Base-by-base conservation (phyloP, 2,113 vertebrate species). In the Lampris incognitus region DNA sequence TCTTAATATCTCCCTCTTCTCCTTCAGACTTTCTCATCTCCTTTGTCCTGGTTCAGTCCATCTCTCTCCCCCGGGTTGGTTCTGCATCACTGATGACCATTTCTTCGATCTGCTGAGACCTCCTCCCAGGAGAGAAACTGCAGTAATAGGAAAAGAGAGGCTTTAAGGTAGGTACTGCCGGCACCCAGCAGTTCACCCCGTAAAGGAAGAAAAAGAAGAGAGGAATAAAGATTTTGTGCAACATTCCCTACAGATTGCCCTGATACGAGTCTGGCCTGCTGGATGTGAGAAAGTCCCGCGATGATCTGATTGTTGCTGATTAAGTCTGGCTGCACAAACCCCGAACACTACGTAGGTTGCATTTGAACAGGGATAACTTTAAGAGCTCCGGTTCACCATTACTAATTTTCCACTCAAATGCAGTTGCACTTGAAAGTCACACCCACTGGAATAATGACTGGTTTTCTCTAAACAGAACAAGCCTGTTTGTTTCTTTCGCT, bases 81-180 rank as follows among this genome's bases (percentile, higher is more conserved):
- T 88, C 78, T 79, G 89, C 85, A 41, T 85, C 88, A 84, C 72
- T 72, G 76, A 85, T 87, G 80, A 64, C 66, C 76, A 58, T 82
- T 76, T 37, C 52, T 74, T 85, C 73, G 63, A 82, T 88, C 90
- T 61, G 38, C 79, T 10, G 82, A 83, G 82, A 73, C 81, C 72
- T 82, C 80, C 78, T 86, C 86, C 86, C 78, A 6, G 62, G 86
- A 90, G 82, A 82, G 77, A 54, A 69, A 79, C 74, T 84, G 78
- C 82, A 79, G 86, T 83, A 85, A 89, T 90, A 86, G 80, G 77
- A 85, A 80, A 68, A 54, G 67, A 84, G 83, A 75, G 78, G 78
- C 71, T 85, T 49, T 49, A 78, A 59, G 84, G 71, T n/a, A 69
- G 58, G 70, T 61, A 69, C 64, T 59, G 55, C 61, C 3, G 46